Evolutionary conservation across 2,113 vertebrate genomes (phyloP).

Genomic region (Vicugna pacos): DNA sequence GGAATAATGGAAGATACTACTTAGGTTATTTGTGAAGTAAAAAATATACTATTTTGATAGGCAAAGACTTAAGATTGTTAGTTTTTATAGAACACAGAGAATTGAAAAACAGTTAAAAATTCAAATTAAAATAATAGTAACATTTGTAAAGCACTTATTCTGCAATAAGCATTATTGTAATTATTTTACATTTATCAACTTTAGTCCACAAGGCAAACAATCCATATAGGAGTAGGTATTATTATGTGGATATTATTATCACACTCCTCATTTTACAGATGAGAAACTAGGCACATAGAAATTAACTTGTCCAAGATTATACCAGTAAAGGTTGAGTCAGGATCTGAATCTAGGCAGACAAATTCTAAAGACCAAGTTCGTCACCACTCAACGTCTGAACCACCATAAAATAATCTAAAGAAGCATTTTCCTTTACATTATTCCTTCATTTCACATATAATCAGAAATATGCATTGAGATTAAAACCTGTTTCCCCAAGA

Average conservation of each 20-base stretch:
- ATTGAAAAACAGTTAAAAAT: constrained; percentile 53
- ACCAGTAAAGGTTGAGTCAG: neutral
- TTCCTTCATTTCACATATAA: neutral
- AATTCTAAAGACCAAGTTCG: constrained; percentile 42
- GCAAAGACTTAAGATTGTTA: constrained; percentile 31
- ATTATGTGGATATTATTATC: neutral
- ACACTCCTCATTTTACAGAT: neutral
- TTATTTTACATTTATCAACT: constrained; percentile 20
- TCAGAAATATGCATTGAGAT: constrained; percentile 53
- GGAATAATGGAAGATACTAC: neutral
- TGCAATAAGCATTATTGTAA: constrained; percentile 23
- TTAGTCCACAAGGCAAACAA: constrained; percentile 51
- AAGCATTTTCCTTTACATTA: neutral
- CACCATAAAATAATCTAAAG: neutral
- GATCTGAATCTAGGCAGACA: constrained; percentile 22
- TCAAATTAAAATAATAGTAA: constrained; percentile 59
- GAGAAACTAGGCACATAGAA: neutral
- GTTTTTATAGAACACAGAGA: constrained; percentile 23
- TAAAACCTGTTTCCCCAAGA: constrained; percentile 23
- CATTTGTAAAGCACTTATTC: constrained; percentile 21
- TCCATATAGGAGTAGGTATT: neutral
- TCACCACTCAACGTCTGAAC: neutral
- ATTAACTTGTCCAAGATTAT: neutral
- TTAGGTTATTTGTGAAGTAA: constrained; percentile 32
- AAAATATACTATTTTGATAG: constrained; percentile 29